Conservation (phyloP, 2,113 vertebrate species). For the Lagenorhynchus albirostris region DNA sequence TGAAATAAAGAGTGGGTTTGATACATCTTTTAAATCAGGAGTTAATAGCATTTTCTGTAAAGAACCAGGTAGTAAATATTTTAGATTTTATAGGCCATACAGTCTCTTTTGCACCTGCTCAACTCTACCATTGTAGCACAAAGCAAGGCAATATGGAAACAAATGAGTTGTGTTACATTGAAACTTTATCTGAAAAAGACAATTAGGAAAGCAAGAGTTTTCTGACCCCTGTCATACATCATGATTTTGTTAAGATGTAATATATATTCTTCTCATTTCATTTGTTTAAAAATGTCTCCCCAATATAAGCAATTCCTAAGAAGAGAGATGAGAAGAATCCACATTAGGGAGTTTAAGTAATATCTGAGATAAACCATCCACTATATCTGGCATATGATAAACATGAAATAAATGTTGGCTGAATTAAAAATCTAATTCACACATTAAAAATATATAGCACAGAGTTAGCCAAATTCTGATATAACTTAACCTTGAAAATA, state of each 20-base stretch:
- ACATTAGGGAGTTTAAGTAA: not conserved
- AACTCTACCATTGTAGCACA: not conserved
- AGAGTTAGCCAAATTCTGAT: slow-evolving; percentile 22
- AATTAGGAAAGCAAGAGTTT: not conserved
- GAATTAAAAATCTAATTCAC: not conserved
- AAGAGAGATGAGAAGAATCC: not conserved
- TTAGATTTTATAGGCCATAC: not conserved
- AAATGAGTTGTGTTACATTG: not conserved
- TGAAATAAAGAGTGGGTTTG: not conserved
- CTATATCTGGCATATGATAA: not conserved
- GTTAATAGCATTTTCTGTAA: not conserved
- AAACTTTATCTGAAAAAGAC: not conserved
- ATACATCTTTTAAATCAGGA: not conserved
- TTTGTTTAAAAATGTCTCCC: not conserved
- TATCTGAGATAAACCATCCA: not conserved
- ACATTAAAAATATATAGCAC: not conserved
- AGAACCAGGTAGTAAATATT: not conserved
- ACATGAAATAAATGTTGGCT: not conserved
- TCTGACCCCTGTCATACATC: not conserved
- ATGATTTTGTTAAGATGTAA: not conserved
- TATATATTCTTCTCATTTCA: not conserved
- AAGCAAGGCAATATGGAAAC: not conserved
- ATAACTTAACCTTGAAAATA: slow-evolving; percentile 51
- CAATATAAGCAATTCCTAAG: not conserved
- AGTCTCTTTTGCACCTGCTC: not conserved